Evolutionary conservation across 2,113 vertebrate species (phyloP).

Genomic region (Thermophis baileyi): DNA sequence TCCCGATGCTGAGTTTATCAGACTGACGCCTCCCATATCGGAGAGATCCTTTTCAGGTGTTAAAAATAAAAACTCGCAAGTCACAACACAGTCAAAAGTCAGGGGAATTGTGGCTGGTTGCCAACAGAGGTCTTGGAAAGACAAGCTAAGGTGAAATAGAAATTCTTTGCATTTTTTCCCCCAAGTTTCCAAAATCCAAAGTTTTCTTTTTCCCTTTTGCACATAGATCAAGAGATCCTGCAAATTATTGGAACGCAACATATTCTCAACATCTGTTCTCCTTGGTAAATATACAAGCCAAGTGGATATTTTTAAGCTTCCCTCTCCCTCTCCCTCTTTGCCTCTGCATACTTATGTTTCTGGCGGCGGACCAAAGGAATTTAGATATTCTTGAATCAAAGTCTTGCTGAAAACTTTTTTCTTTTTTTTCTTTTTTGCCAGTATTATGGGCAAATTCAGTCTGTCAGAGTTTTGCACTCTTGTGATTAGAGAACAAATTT

Average conservation of each 20-base stretch:
- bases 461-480: neutral
- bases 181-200: slow-evolving; percentile 39
- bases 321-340: neutral
- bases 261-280: slow-evolving; percentile 23
- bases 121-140: slow-evolving; percentile 57
- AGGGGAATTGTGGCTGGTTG: slow-evolving; percentile 54
- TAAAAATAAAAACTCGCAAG: slow-evolving; percentile 62
- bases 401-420: neutral
- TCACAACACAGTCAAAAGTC: slow-evolving; percentile 61
- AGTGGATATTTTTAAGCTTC: neutral
- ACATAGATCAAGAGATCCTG: slow-evolving; percentile 30
- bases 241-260: slow-evolving; percentile 33
- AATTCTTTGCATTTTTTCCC: slow-evolving; percentile 45
- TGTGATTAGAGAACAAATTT: neutral
- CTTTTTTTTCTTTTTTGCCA: neutral
- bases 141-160: slow-evolving; percentile 58
- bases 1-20: slow-evolving; percentile 56
- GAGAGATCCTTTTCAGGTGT: slow-evolving; percentile 40
- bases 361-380: neutral
- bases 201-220: neutral
- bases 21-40: slow-evolving; percentile 46
- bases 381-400: neutral
- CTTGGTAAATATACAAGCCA: slow-evolving; percentile 24
- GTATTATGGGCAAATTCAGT: neutral
- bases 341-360: neutral